Conservation (phyloP, 2,797 vertebrate genomes). For the Microchirus variegatus region DNA sequence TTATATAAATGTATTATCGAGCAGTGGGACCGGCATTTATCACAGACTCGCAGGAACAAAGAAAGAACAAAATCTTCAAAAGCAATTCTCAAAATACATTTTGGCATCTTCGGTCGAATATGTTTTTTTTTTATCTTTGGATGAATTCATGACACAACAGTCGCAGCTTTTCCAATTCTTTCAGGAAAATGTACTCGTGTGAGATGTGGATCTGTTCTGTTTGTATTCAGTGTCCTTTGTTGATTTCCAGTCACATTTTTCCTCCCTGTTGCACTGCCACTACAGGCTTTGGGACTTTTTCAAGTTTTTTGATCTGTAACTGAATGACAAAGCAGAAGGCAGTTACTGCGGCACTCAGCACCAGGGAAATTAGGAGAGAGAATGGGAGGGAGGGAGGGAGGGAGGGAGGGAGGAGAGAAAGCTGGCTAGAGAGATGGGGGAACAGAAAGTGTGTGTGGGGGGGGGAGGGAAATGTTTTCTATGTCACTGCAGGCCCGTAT, state of each 20-base stretch:
- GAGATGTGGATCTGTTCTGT: slow-evolving; percentile 26
- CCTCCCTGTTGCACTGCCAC: slow-evolving; percentile 39
- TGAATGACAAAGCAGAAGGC: slow-evolving; percentile 60
- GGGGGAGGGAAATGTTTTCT: slow-evolving; percentile 53
- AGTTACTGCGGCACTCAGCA: slow-evolving; percentile 55
- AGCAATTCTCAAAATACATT: slow-evolving; percentile 1
- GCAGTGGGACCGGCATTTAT: slow-evolving; percentile 1
- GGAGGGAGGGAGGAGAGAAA: slow-evolving; percentile 11
- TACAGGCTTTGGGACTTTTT: slow-evolving; percentile 63
- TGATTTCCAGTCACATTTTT: slow-evolving; percentile 54
- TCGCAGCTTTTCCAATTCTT: slow-evolving; percentile 3
- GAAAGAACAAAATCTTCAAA: slow-evolving; percentile 1
- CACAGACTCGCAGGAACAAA: too few species aligned
- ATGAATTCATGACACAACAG: background rate
- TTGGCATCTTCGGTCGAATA: background rate
- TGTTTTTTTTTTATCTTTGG: background rate
- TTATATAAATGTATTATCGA: background rate
- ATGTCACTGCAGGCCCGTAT: slow-evolving; percentile 74
- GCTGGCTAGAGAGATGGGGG: slow-evolving; percentile 17
- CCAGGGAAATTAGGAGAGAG: slow-evolving; percentile 48
- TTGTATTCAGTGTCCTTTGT: slow-evolving; percentile 57
- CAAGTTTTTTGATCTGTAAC: slow-evolving; percentile 76
- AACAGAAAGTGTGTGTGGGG: slow-evolving; percentile 9
- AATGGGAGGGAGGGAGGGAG: background rate
- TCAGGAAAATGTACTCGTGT: background rate